Conservation (phyloP, 2,888 invertebrate genomes). For the Acholoe squamosa region DNA sequence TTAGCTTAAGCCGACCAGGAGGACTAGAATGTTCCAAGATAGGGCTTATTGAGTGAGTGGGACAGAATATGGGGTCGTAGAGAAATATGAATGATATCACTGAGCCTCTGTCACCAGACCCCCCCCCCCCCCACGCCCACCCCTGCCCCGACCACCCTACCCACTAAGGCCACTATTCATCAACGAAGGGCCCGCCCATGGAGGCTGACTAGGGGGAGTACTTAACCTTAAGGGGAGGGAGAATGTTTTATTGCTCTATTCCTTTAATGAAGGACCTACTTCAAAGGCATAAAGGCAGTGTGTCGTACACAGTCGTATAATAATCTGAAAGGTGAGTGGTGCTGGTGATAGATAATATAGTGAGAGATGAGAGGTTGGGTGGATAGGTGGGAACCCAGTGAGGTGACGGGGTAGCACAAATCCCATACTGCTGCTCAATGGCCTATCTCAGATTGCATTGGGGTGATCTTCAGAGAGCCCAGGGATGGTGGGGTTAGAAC, state of each 20-base stretch:
- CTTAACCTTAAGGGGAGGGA: slow-evolving; percentile 14
- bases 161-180: slow-evolving; percentile 5
- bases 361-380: too few relatives aligned
- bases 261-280: slow-evolving; percentile 29
- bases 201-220: background rate
- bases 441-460: too few relatives aligned
- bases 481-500: too few relatives aligned
- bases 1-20: slow-evolving; percentile 29
- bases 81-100: slow-evolving; percentile 24
- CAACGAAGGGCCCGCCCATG: background rate
- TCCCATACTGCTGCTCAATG: too few relatives aligned
- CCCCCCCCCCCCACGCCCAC: background rate
- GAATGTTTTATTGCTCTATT: slow-evolving; percentile 8
- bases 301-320: background rate
- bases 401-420: too few relatives aligned
- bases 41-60: slow-evolving; percentile 42
- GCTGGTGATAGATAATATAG: too few relatives aligned
- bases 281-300: background rate
- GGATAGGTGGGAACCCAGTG: too few relatives aligned
- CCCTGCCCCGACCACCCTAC: background rate
- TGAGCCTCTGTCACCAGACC: background rate
- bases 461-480: too few relatives aligned
- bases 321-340: background rate
- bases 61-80: slow-evolving; percentile 19
- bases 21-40: slow-evolving; percentile 45